These are phyloP conservation scores for Microctenopoma lineatum DNA, from an alignment of 2,797 vertebrate genomes.

Conservation along the genomic window DNA sequence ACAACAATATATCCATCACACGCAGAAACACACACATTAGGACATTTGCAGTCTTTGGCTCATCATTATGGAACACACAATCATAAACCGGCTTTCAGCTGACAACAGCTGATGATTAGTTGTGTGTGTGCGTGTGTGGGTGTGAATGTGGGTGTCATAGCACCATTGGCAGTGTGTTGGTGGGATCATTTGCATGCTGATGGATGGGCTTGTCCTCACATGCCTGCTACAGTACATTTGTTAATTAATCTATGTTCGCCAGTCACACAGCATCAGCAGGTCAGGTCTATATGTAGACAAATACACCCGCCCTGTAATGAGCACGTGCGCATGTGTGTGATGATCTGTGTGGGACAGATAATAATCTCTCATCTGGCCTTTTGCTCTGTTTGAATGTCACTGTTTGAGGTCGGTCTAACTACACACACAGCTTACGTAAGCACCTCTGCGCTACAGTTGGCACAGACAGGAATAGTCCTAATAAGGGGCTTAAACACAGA, in stretches of 20 bases:
- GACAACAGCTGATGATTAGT: constrained; percentile 22
- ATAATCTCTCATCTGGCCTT: constrained; percentile 38
- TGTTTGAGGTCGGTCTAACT: constrained; percentile 40
- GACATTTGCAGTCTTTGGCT: neutral
- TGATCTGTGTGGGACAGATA: neutral
- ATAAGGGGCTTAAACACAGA: constrained; percentile 64
- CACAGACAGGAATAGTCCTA: constrained; percentile 63
- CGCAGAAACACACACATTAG: neutral
- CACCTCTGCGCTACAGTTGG: constrained; percentile 47
- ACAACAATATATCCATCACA: constrained; percentile 7
- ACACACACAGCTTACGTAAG: constrained; percentile 59
- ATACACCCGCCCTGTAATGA: constrained; percentile 20
- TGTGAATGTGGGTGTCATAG: constrained; percentile 11
- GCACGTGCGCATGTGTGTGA: constrained; percentile 4
- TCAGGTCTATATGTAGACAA: neutral
- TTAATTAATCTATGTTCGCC: constrained; percentile 60
- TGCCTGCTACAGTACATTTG: constrained; percentile 44
- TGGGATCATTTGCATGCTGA: constrained; percentile 54
- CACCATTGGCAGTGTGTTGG: too few relatives aligned
- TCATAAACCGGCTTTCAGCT: constrained; percentile 25
- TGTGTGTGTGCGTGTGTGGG: too few relatives aligned
- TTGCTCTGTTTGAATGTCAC: constrained; percentile 64
- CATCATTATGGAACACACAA: constrained; percentile 6
- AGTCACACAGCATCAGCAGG: constrained; percentile 55
- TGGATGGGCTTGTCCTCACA: constrained; percentile 52